phyloP scores from a whole-genome alignment of 2,888 invertebrate species.

The Campaea margaritaria region DNA sequence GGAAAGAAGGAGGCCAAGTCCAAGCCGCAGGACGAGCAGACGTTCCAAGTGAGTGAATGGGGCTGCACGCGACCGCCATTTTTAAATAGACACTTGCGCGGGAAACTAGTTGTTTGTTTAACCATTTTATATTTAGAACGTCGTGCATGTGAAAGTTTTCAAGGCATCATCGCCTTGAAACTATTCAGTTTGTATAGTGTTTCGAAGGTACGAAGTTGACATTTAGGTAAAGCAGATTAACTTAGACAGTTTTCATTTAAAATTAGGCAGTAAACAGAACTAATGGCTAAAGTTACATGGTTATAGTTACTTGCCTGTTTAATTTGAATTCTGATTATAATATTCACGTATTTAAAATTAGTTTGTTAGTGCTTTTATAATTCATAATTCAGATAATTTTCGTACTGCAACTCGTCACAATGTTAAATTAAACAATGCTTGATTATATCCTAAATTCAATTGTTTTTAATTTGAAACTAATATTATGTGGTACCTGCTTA shows the following conservation, averaged over 20 bases:
- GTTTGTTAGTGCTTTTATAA: too few species aligned
- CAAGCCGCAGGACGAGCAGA: slow-evolving; percentile 57
- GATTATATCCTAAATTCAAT: too few species aligned
- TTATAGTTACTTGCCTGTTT: not conserved
- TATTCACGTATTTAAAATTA: too few species aligned
- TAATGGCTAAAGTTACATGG: not conserved
- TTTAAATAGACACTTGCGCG: slow-evolving; percentile 47
- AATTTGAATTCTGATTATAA: too few species aligned
- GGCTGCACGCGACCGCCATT: slow-evolving; percentile 48
- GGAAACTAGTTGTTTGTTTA: slow-evolving; percentile 53
- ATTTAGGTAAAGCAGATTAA: slow-evolving; percentile 26
- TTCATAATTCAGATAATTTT: too few species aligned
- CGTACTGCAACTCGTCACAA: too few species aligned
- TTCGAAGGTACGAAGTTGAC: slow-evolving; percentile 44
- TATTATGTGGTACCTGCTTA: too few species aligned
- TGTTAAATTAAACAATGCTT: too few species aligned
- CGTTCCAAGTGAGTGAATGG: slow-evolving; percentile 71
- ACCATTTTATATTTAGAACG: slow-evolving; percentile 40
- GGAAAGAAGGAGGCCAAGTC: slow-evolving; percentile 50
- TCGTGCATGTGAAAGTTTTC: slow-evolving; percentile 35
- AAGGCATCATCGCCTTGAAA: slow-evolving; percentile 47
- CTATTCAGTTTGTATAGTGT: slow-evolving; percentile 43
- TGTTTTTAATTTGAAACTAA: too few species aligned
- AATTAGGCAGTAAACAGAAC: not conserved
- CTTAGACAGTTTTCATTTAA: slow-evolving; percentile 14